Conservation (phyloP, 1,140 invertebrate species). For the Ips typographus region DNA sequence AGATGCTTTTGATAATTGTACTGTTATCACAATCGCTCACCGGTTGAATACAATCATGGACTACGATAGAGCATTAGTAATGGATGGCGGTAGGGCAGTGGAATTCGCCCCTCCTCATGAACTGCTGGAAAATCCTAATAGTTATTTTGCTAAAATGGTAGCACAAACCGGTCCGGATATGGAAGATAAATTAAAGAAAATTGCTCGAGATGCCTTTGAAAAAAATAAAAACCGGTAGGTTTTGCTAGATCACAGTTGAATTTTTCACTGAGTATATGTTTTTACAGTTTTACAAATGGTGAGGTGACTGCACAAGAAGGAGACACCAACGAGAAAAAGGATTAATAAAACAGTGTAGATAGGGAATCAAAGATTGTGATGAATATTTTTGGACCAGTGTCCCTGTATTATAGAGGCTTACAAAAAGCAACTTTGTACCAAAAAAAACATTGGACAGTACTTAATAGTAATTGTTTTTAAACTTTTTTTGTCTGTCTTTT, state of each 20-base stretch:
- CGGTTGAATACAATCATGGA: conserved; percentile 47
- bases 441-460: conserved; percentile 15
- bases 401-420: background rate
- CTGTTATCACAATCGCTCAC: conserved; percentile 15
- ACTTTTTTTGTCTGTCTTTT: background rate
- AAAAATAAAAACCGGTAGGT: conserved; percentile 20
- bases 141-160: conserved; percentile 71
- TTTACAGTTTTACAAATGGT: conserved; percentile 1
- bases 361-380: background rate
- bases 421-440: conserved; percentile 1
- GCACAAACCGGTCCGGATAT: conserved; percentile 57
- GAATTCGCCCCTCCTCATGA: conserved; percentile 50
- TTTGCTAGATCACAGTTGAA: background rate
- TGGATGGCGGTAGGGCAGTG: conserved; percentile 48
- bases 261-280: background rate
- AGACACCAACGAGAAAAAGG: background rate
- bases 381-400: background rate
- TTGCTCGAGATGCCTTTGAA: conserved; percentile 39
- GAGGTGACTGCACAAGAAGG: background rate
- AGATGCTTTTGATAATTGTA: conserved; percentile 56
- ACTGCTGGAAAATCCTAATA: conserved; percentile 51
- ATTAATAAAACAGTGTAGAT: background rate
- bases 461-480: conserved; percentile 9
- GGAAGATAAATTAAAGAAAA: conserved; percentile 37
- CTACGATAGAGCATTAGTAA: conserved; percentile 50